Evolutionary conservation across 1,140 invertebrate species (phyloP), one percentile per base, ranked within the genome.

Genomic region (Cepaea nemoralis): DNA sequence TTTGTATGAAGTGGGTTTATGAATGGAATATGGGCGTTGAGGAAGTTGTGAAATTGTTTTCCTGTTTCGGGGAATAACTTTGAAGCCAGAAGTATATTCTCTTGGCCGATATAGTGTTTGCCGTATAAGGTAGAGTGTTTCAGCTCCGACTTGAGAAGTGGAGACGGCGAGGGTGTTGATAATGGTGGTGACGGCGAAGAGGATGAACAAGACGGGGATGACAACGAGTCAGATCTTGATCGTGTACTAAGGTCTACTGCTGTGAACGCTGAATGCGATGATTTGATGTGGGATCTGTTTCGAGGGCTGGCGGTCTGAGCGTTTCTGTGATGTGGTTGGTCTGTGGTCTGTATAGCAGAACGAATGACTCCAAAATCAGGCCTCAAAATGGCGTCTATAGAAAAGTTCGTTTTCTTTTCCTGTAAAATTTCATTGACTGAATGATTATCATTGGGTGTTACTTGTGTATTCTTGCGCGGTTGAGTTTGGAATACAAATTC

Each of bases 371-470:
- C 88, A 82, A 89, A 89, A 37, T 83, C 82, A 31, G 88, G 87
- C 67, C 86, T 85, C 22, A 89, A 67, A 48, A 89, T 89, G 71
- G 86, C 87, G 27, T 84, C 84, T 48, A 89, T 89, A 39, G 83
- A 86, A 81, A 89, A 89, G 83, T 88, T 88, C 55, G 88, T 87
- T 33, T 78, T 48, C 33, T 48, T 81, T 39, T 66, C 45, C 14
- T 73, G 66, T 14, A 69, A 69, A 5, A 31, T 39, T 22, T 39
- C 33, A 6, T 48, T 75, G 8, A 40, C 19, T 14, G 55, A n/a
- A 24, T 59, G 5, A 10, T 45, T 19, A 8, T 19, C 8, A 45
- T 45, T n/a, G n/a, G 22, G 16, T 14, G 19, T 55, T 55, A 22
- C 22, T 8, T 3, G 19, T 55, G 8, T 5, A 55, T 3, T 19